Percentiles rank a stretch among this genome's conserved stretches.
Conservation (phyloP, 1,140 invertebrate species). For the Phenacoccus solenopsis region DNA sequence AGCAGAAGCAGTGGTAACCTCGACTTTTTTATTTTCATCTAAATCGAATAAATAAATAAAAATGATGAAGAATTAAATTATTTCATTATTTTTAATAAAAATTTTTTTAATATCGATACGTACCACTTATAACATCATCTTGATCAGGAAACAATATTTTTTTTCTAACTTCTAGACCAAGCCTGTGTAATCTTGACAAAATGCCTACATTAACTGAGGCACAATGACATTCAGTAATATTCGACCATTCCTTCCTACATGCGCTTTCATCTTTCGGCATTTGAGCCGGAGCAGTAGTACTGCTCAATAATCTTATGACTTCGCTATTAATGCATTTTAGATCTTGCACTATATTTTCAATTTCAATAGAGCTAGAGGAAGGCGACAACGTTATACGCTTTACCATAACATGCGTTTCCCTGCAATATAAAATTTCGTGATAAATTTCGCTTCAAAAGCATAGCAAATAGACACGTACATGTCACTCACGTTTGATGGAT, state of each 20-base stretch:
- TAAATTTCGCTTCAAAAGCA: neutral
- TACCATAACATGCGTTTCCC: neutral
- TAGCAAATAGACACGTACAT: neutral
- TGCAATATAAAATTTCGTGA: too few species aligned
- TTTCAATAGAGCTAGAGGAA: neutral
- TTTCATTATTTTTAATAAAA: too few species aligned
- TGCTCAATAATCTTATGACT: neutral
- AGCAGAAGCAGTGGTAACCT: neutral
- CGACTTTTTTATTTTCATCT: neutral
- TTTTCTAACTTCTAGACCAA: neutral
- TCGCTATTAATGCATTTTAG: neutral
- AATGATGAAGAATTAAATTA: too few species aligned
- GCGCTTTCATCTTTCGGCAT: neutral
- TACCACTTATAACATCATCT: neutral
- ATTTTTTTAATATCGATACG: too few species aligned
- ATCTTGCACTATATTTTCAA: neutral
- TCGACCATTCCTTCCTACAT: neutral
- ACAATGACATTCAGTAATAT: neutral
- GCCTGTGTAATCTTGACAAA: neutral
- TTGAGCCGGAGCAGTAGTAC: neutral
- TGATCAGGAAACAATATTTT: neutral
- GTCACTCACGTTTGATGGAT: neutral
- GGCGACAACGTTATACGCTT: neutral
- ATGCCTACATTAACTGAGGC: neutral
- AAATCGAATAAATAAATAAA: neutral